Evolutionary conservation across 2,797 vertebrate genomes (phyloP).

Genomic region (Sebastes minor): DNA sequence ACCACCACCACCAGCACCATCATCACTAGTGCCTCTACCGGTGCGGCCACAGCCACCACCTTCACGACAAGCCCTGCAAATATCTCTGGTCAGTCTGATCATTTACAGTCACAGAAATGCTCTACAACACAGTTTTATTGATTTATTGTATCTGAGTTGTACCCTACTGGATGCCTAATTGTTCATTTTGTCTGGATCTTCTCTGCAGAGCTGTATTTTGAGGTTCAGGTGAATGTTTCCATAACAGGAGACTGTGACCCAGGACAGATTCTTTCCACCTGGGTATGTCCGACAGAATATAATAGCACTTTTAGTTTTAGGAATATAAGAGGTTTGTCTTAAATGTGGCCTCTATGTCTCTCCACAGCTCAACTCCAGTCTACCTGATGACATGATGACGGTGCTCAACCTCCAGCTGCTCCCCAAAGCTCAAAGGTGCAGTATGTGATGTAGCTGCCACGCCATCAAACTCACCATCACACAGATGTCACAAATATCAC

Average conservation of each 20-base stretch:
- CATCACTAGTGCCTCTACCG: not conserved
- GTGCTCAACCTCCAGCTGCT: slow-evolving; percentile 75
- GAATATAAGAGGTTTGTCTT: not conserved
- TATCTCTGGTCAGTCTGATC: slow-evolving; percentile 44
- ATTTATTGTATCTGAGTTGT: not conserved
- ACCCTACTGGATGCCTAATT: not conserved
- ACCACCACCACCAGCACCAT: not conserved
- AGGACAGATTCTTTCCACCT: slow-evolving; percentile 56
- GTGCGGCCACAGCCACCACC: not conserved
- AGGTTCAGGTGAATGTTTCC: slow-evolving; percentile 73
- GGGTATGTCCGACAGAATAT: slow-evolving; percentile 62
- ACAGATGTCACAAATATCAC: no score
- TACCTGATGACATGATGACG: slow-evolving; percentile 64
- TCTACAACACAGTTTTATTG: not conserved
- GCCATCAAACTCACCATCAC: no score
- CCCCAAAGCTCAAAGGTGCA: slow-evolving; percentile 51
- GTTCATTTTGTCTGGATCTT: not conserved
- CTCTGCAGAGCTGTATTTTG: slow-evolving; percentile 77
- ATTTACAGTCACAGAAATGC: not conserved
- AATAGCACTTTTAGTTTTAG: not conserved
- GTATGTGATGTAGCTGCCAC: no score
- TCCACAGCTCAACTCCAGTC: slow-evolving; percentile 70
- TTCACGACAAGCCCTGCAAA: slow-evolving; percentile 21
- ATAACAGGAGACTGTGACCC: slow-evolving; percentile 60
- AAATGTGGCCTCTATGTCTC: slow-evolving; percentile 3